A percentile compares a stretch with the other conserved stretches of the same genome.
These are phyloP conservation scores for Temnothorax rugatulus DNA, from an alignment of 2,888 invertebrate species.

Conservation along the genomic window DNA sequence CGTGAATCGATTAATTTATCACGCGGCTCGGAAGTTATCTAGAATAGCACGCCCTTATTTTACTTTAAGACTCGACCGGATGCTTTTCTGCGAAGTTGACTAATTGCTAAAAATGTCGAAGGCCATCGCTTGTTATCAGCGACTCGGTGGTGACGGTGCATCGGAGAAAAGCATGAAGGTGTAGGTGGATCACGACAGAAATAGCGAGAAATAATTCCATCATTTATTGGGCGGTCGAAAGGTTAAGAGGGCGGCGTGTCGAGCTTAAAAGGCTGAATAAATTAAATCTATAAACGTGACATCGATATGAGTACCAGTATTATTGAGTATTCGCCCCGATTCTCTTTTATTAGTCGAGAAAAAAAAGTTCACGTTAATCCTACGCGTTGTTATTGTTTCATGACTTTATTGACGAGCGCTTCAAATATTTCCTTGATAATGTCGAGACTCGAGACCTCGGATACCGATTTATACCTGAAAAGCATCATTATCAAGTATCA, in stretches of 20 bases:
- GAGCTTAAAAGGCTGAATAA: constrained; percentile 58
- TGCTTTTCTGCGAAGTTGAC: constrained; percentile 4
- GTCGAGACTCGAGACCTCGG: not conserved
- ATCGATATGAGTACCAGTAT: not conserved
- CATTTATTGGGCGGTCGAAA: constrained; percentile 42
- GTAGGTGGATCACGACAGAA: constrained; percentile 34
- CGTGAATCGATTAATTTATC: constrained; percentile 12
- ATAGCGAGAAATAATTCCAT: constrained; percentile 59
- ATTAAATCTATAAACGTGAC: constrained; percentile 26
- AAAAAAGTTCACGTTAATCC: constrained; percentile 2
- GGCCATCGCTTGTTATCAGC: constrained; percentile 21
- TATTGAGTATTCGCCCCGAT: constrained; percentile 11
- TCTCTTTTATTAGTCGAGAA: constrained; percentile 38
- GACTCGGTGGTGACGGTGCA: not conserved
- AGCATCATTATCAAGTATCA: constrained; percentile 9
- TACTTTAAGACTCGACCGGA: constrained; percentile 11
- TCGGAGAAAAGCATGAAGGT: constrained; percentile 10
- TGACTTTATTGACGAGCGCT: not conserved
- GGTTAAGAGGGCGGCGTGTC: constrained; percentile 65
- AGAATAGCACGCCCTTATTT: constrained; percentile 16
- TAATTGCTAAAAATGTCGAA: constrained; percentile 51
- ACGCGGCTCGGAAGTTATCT: constrained; percentile 1
- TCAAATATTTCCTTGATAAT: constrained; percentile 4
- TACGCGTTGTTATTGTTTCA: constrained; percentile 26
- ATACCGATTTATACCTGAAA: constrained; percentile 24